Percentiles rank a stretch among this genome's conserved stretches.
phyloP scores from a whole-genome alignment of 2,888 invertebrate species.

The Thera obeliscata region DNA sequence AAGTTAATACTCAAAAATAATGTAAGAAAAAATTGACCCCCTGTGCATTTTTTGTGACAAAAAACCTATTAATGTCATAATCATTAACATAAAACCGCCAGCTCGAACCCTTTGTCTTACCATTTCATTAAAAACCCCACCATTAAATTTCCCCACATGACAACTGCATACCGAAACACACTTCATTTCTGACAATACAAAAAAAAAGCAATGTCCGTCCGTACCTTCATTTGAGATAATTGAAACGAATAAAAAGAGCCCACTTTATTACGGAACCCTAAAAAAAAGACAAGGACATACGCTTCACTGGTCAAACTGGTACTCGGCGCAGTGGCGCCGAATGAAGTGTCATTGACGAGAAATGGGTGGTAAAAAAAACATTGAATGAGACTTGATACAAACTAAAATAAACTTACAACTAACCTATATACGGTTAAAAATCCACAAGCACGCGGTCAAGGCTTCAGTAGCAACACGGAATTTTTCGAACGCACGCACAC shows the following conservation, averaged over 20 bases:
- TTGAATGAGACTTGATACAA: conserved; percentile 41
- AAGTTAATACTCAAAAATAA: too few species aligned
- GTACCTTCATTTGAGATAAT: conserved; percentile 27
- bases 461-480: conserved; percentile 50
- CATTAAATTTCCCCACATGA: conserved; percentile 10
- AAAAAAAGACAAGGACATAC: conserved; percentile 44
- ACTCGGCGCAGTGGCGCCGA: too few species aligned
- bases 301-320: conserved; percentile 57
- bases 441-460: conserved; percentile 7
- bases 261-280: conserved; percentile 39
- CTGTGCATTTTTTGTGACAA: not conserved
- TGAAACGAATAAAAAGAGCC: conserved; percentile 34
- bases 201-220: conserved; percentile 19
- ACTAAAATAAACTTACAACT: conserved; percentile 24
- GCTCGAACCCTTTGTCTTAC: conserved; percentile 4
- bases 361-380: conserved; percentile 58
- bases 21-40: too few species aligned
- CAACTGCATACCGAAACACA: conserved; percentile 3
- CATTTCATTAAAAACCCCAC: conserved; percentile 6
- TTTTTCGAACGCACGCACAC: conserved; percentile 52
- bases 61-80: conserved; percentile 1
- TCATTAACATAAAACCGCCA: not conserved
- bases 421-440: accelerated
- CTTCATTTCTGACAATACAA: conserved; percentile 20
- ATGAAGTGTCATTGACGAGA: conserved; percentile 67